Percentiles rank a stretch among this genome's conserved stretches.
Evolutionary conservation across 2,888 invertebrate genomes (phyloP).

Genomic region (Meteorus colon): DNA sequence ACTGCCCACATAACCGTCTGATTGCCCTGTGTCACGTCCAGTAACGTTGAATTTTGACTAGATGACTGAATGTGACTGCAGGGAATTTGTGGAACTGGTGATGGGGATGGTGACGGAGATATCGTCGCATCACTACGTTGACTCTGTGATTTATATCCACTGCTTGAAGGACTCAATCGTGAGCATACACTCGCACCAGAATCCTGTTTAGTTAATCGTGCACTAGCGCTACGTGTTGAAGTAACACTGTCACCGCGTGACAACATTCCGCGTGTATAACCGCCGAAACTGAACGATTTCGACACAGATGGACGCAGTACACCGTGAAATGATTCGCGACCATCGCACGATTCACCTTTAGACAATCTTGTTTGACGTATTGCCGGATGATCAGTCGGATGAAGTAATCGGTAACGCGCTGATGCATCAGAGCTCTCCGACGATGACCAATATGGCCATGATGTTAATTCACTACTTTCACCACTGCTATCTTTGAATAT

Average conservation of each 20-base stretch:
- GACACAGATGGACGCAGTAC: conserved; percentile 77
- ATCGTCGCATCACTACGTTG: conserved; percentile 75
- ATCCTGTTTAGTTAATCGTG: conserved; percentile 85
- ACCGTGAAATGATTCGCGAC: conserved; percentile 72
- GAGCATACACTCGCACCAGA: conserved; percentile 79
- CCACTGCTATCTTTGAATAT: conserved; percentile 81
- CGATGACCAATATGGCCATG: conserved; percentile 71
- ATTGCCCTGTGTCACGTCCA: conserved; percentile 54
- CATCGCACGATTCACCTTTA: conserved; percentile 76
- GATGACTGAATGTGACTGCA: conserved; percentile 68
- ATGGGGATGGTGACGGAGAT: conserved; percentile 69
- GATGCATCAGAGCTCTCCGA: conserved; percentile 69
- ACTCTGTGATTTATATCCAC: conserved; percentile 85
- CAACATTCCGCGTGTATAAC: conserved; percentile 79
- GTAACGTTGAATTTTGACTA: conserved; percentile 68
- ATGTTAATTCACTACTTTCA: conserved; percentile 65
- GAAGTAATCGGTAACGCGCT: conserved; percentile 66
- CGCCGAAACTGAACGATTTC: conserved; percentile 92
- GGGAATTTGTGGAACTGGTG: conserved; percentile 65
- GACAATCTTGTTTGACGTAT: conserved; percentile 71
- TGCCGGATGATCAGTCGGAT: conserved; percentile 66
- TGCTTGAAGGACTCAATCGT: conserved; percentile 83
- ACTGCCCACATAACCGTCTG: conserved; percentile 88
- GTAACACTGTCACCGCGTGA: conserved; percentile 80
- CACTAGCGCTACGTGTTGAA: conserved; percentile 79